phyloP scores from a whole-genome alignment of 1,140 invertebrate genomes.

The Drosophila paulistorum region DNA sequence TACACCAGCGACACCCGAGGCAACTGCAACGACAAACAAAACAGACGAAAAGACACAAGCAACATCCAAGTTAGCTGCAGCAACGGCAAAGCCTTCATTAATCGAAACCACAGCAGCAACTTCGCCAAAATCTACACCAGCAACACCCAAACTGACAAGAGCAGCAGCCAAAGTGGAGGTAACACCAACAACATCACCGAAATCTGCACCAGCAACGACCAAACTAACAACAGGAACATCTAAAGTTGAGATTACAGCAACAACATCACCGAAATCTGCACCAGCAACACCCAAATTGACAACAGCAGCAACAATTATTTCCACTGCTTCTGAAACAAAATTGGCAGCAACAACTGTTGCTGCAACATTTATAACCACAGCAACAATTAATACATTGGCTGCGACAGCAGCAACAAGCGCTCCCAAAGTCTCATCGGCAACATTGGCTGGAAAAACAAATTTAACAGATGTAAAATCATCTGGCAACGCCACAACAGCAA shows the following conservation, averaged over 20 bases:
- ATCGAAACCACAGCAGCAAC: not conserved
- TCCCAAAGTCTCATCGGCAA: not conserved
- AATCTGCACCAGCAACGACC: constrained; percentile 13
- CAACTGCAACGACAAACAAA: not conserved
- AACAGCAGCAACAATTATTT: constrained; percentile 3
- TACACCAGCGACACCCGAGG: constrained; percentile 16
- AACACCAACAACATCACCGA: not conserved
- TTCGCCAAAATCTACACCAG: constrained; percentile 9
- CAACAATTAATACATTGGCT: constrained; percentile 38
- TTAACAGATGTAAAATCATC: constrained; percentile 21
- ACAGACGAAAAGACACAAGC: constrained; percentile 8
- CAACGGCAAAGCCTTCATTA: constrained; percentile 19
- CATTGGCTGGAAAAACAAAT: constrained; percentile 31
- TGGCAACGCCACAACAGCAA: constrained; percentile 50
- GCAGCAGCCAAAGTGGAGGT: constrained; percentile 15
- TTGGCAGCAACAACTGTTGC: not conserved
- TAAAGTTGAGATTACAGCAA: not conserved
- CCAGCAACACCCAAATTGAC: constrained; percentile 14
- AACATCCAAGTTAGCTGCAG: constrained; percentile 15
- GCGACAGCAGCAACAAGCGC: constrained; percentile 25
- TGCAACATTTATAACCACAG: constrained; percentile 9
- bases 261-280: not conserved
- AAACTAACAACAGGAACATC: constrained; percentile 22
- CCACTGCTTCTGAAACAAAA: not conserved
- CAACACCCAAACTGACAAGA: constrained; percentile 10